Conservation (phyloP, 2,113 vertebrate species). For the Uria lomvia region DNA sequence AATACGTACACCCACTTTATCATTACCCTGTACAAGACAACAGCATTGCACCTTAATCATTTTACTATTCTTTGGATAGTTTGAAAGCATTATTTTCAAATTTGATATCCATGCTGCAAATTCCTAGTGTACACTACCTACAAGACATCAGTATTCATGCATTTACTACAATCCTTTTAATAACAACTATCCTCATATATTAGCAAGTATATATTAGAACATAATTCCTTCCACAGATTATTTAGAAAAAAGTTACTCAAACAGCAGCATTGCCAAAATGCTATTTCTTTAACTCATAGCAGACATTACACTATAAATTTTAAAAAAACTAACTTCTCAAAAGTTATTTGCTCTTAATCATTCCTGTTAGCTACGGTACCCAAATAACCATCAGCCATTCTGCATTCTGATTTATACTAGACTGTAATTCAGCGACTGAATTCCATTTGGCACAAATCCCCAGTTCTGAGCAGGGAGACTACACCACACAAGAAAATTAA, state of each 20-base stretch:
- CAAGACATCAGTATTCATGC: not conserved
- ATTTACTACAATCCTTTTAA: not conserved
- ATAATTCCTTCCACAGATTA: not conserved
- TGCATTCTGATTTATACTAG: not conserved
- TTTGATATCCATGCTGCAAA: not conserved
- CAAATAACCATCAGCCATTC: not conserved
- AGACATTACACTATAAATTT: not conserved
- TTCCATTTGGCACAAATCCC: not conserved
- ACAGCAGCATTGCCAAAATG: not conserved
- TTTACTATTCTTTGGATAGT: not conserved
- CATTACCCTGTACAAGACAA: not conserved
- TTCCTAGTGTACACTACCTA: not conserved
- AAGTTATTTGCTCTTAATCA: not conserved
- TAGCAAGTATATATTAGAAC: not conserved
- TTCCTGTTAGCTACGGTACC: not conserved
- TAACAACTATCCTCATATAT: not conserved
- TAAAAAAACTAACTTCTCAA: not conserved
- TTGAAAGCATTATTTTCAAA: not conserved
- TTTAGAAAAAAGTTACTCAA: not conserved
- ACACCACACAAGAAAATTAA: not conserved
- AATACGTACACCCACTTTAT: not conserved
- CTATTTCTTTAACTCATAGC: not conserved
- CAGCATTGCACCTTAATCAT: not conserved
- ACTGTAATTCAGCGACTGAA: not conserved
- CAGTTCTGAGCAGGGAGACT: not conserved